These are phyloP conservation scores for Sus cebifrons DNA, from an alignment of 2,797 vertebrate genomes.

Conservation along the genomic window DNA sequence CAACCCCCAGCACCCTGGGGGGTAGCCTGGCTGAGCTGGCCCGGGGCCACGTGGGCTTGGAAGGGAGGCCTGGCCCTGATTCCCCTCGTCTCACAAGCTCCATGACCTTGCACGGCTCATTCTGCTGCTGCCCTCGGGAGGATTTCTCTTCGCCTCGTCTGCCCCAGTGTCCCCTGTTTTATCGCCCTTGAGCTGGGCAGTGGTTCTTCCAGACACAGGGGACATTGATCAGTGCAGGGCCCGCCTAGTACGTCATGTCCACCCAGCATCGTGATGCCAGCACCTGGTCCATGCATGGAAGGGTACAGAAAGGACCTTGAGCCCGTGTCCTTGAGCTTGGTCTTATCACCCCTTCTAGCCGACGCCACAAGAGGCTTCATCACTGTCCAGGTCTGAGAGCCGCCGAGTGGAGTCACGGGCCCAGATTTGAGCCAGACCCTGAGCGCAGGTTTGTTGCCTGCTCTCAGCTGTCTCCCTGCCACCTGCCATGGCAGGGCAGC, in stretches of 20 bases:
- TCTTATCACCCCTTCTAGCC: too few relatives aligned
- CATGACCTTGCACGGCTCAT: not conserved
- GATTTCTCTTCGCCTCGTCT: not conserved
- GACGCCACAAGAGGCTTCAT: accelerated
- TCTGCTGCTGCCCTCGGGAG: not conserved
- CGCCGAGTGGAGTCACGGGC: accelerated
- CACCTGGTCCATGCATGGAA: accelerated
- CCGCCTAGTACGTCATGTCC: accelerated
- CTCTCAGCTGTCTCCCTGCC: not conserved
- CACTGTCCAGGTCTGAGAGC: too few relatives aligned
- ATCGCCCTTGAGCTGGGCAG: not conserved
- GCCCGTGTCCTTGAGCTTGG: not conserved
- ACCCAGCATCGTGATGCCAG: not conserved
- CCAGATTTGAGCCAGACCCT: too few relatives aligned
- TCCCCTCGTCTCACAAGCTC: not conserved
- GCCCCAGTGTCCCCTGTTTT: not conserved
- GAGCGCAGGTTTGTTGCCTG: not conserved
- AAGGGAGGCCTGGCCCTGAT: not conserved
- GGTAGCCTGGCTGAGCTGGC: accelerated
- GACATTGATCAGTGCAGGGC: not conserved
- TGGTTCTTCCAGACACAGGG: not conserved
- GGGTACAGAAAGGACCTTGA: not conserved
- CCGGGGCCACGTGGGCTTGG: not conserved
- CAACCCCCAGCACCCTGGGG: not conserved
- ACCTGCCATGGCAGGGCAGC: not conserved